A percentile compares a stretch with the other conserved stretches of the same genome.
These are phyloP conservation scores for Glyptemys insculpta DNA, from an alignment of 2,797 vertebrate species.

Conservation along the genomic window DNA sequence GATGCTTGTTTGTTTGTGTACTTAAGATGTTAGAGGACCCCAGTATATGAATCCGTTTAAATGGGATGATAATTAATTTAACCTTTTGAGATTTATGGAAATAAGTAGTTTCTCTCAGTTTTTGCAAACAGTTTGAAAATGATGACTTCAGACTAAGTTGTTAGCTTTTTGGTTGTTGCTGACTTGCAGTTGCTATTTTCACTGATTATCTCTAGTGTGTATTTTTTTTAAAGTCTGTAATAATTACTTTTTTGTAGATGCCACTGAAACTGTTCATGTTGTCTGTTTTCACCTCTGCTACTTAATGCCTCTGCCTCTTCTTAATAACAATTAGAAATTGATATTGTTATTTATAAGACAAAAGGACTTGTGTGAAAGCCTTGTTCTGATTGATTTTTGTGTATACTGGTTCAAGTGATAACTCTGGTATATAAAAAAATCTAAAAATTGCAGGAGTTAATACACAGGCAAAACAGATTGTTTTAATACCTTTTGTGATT, in stretches of 20 bases:
- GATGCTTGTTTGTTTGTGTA: background rate
- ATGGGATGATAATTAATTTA: background rate
- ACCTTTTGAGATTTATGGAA: background rate
- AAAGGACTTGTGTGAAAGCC: background rate
- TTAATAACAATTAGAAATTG: background rate
- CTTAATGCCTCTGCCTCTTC: background rate
- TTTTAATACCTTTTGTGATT: background rate
- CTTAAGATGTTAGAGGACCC: background rate
- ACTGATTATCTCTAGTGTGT: background rate
- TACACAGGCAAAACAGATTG: background rate
- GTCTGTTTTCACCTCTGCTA: background rate
- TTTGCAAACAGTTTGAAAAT: background rate
- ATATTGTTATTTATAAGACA: background rate
- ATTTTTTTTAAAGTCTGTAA: background rate
- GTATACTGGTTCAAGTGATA: background rate
- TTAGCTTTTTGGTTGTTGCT: background rate
- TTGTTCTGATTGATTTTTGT: background rate
- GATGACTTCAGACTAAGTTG: background rate
- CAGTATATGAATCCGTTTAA: background rate
- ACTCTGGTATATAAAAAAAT: background rate
- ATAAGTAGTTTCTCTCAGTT: slow-evolving; percentile 5
- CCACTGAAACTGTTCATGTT: background rate
- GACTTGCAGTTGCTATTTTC: background rate
- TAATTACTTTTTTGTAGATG: accelerated
- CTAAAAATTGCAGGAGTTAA: background rate